Percentiles rank a stretch among this genome's conserved stretches.
phyloP scores from a whole-genome alignment of 2,797 vertebrate species.

The Dipus sagitta region DNA sequence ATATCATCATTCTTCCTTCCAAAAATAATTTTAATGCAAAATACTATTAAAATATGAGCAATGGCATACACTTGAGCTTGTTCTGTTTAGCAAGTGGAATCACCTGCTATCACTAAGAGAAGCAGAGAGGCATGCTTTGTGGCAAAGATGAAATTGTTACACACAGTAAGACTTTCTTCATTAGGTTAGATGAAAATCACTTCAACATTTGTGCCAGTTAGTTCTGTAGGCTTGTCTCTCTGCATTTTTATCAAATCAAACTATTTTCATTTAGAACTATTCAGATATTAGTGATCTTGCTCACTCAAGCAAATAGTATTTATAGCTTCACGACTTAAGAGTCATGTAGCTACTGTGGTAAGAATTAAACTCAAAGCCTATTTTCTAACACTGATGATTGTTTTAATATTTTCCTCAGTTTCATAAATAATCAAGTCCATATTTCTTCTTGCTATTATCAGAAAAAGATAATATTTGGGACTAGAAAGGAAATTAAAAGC shows the following conservation, averaged over 20 bases:
- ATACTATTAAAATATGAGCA: background rate
- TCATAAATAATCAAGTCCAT: background rate
- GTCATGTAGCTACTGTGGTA: background rate
- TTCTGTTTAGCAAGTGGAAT: background rate
- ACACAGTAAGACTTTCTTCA: background rate
- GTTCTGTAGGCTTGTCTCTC: background rate
- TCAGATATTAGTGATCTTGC: background rate
- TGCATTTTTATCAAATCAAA: background rate
- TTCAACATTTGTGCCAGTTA: background rate
- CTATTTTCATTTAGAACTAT: background rate
- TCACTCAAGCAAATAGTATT: background rate
- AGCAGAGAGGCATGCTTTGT: background rate
- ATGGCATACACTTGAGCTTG: background rate
- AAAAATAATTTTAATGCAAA: slow-evolving; percentile 1
- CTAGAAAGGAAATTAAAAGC: slow-evolving; percentile 5
- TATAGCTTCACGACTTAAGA: background rate
- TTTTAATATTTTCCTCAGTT: slow-evolving; percentile 47
- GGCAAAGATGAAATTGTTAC: background rate
- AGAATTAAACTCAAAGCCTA: slow-evolving; percentile 15
- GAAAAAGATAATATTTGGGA: background rate
- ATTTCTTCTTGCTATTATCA: background rate
- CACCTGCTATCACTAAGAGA: background rate
- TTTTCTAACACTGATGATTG: slow-evolving; percentile 28
- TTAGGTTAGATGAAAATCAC: slow-evolving; percentile 6
- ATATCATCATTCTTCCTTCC: background rate